phyloP scores from a whole-genome alignment of 2,888 invertebrate genomes.

The Apotomis capreana region DNA sequence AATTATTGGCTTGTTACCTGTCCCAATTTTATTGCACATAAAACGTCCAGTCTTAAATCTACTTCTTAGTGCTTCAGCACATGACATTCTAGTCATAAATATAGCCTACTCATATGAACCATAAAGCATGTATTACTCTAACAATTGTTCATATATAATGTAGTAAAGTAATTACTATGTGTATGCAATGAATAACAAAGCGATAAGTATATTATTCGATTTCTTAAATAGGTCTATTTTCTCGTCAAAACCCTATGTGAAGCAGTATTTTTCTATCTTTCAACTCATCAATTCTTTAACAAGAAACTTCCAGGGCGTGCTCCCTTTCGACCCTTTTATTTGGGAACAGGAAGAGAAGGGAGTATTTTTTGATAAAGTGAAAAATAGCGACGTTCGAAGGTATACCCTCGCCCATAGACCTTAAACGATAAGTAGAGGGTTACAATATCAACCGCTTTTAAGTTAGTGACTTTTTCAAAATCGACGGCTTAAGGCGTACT shows the following conservation, averaged over 20 bases:
- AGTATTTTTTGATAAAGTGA: slow-evolving; percentile 78
- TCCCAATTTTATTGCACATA: slow-evolving; percentile 1
- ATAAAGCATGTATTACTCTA: neutral
- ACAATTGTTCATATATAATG: neutral
- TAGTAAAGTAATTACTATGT: neutral
- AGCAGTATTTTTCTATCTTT: slow-evolving; percentile 44
- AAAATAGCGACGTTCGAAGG: slow-evolving; percentile 74
- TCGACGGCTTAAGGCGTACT: neutral
- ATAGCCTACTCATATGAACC: neutral
- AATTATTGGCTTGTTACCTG: slow-evolving; percentile 3
- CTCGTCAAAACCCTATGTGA: slow-evolving; percentile 4
- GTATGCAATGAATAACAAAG: neutral
- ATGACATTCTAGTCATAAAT: neutral
- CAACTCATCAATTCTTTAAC: slow-evolving; percentile 60
- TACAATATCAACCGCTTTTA: slow-evolving; percentile 30
- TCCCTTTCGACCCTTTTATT: slow-evolving; percentile 73
- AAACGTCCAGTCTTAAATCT: slow-evolving; percentile 12
- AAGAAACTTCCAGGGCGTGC: slow-evolving; percentile 68
- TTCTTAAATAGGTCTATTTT: slow-evolving; percentile 4
- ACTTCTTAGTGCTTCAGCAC: neutral
- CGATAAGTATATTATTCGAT: neutral
- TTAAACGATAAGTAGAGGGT: slow-evolving; percentile 37
- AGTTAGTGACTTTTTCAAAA: slow-evolving; percentile 23
- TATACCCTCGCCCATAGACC: slow-evolving; percentile 41
- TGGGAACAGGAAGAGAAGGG: slow-evolving; percentile 70